phyloP scores from a whole-genome alignment of 2,113 vertebrate genomes.

The Syrrhaptes paradoxus region DNA sequence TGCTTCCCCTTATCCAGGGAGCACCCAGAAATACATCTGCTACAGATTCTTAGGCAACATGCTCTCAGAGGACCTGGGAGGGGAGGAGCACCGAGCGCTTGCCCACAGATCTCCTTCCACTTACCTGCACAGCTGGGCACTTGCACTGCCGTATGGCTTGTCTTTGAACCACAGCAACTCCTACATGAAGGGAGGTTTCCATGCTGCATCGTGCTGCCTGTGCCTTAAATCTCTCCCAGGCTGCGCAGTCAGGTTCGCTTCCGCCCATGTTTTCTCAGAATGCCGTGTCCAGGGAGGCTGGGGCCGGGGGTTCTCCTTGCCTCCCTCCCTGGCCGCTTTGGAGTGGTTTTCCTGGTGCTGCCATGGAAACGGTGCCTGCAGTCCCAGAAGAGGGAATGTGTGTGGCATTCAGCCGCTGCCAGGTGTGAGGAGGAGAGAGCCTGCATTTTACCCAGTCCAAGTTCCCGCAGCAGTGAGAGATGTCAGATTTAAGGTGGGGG shows the following conservation, averaged over 20 bases:
- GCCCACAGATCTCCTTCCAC: fast-evolving
- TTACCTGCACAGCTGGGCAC: background rate
- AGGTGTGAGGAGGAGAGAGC: conserved; percentile 6
- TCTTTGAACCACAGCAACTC: background rate
- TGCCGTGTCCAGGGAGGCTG: background rate
- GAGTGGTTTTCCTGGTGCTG: background rate
- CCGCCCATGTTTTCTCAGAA: background rate
- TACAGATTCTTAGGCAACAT: fast-evolving
- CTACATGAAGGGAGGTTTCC: fast-evolving
- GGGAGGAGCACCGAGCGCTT: background rate
- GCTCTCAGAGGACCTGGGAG: background rate
- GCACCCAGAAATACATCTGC: background rate
- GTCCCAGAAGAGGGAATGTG: background rate
- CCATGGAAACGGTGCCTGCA: background rate
- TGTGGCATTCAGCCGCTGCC: conserved; percentile 3
- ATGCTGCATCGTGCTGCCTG: fast-evolving
- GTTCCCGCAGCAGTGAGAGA: background rate
- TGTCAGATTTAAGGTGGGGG: background rate
- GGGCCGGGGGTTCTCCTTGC: background rate
- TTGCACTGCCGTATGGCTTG: fast-evolving
- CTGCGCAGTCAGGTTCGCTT: fast-evolving
- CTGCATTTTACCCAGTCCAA: background rate
- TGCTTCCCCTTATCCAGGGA: background rate
- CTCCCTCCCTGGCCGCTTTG: background rate
- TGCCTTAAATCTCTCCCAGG: background rate